Conservation (phyloP, 2,888 invertebrate species). For the Electrophaes corylata region DNA sequence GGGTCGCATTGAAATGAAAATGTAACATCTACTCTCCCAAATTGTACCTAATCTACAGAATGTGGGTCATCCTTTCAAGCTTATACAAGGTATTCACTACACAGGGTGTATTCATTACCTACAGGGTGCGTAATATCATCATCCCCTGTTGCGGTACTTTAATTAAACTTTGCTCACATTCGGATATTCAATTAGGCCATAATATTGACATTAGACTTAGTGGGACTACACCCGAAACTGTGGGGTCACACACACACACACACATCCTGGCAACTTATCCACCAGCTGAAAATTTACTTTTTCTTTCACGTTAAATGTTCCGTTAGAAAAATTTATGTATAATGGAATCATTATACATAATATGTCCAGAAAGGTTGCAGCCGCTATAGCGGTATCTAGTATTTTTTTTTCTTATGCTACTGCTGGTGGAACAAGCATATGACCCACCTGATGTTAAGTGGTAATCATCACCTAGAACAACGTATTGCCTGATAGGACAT, state of each 20-base stretch:
- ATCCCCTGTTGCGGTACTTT: conserved; percentile 54
- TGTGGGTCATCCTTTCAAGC: conserved; percentile 33
- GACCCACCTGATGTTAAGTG: too few relatives aligned
- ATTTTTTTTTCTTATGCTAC: too few relatives aligned
- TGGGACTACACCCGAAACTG: conserved; percentile 48
- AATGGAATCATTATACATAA: too few relatives aligned
- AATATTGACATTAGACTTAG: conserved; percentile 76
- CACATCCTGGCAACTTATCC: conserved; percentile 11
- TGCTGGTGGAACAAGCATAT: too few relatives aligned
- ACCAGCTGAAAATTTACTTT: too few relatives aligned
- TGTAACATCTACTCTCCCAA: background rate
- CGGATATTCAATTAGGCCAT: conserved; percentile 74
- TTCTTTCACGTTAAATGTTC: too few relatives aligned
- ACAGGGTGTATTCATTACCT: conserved; percentile 26
- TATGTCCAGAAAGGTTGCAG: too few relatives aligned
- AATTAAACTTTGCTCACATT: conserved; percentile 73
- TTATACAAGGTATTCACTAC: conserved; percentile 34
- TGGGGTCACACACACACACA: background rate
- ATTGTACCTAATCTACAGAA: conserved; percentile 18
- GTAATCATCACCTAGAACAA: too few relatives aligned
- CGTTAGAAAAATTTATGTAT: too few relatives aligned
- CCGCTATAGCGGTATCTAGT: too few relatives aligned
- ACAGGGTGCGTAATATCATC: conserved; percentile 27
- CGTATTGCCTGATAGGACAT: too few relatives aligned
- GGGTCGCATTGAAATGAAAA: background rate